Evolutionary conservation across 2,113 vertebrate genomes (phyloP), one percentile per base, ranked within the genome.

Genomic region (Coptodon rendalli): DNA sequence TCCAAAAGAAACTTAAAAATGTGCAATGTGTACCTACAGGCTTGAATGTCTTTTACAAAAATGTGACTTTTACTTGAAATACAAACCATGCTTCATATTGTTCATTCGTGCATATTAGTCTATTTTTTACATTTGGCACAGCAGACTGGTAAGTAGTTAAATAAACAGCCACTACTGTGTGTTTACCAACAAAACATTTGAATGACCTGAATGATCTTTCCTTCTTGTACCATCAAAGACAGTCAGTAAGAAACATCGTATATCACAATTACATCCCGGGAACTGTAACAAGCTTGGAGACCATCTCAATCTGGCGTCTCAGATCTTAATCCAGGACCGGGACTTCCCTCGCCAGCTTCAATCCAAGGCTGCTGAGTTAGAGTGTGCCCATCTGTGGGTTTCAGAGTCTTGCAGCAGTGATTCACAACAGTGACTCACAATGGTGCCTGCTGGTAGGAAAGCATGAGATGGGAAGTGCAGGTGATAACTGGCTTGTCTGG

Each of bases 51-150:
- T 71, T 6, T 71, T 13, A 68, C 2, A 38, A 68, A 68, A 38
- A 22, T 71, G 2, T 8, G 36, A 40, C 24, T 43, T 40, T 71
- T 16, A 45, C 13, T 22, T 1, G 7, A 38, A 71, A 71, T 1
- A 22, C 11, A 68, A 68, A 24, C 6, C 6, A 22, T 40, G 11
- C 6, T 68, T 40, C 7, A 68, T 71, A 40, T 40, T 40, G 40
- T 68, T 22, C 3, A 13, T 71, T 12, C 0, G n/a, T 63, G 59
- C 59, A 0, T 34, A 63, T 63, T 0, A 63, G 16, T 63, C 59
- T 4, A 34, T 9, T 59, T 59, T 53, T 50, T 8, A 48, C 45
- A 48, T 57, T 61, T 34, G 29, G 9, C 59, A 66, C 61, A 38
- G 34, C 38, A 66, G 61, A 68, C 12, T 38, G 34, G 4, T 53